These are phyloP conservation scores for Anguilla megastoma DNA, from an alignment of 2,797 vertebrate species.

Conservation along the genomic window DNA sequence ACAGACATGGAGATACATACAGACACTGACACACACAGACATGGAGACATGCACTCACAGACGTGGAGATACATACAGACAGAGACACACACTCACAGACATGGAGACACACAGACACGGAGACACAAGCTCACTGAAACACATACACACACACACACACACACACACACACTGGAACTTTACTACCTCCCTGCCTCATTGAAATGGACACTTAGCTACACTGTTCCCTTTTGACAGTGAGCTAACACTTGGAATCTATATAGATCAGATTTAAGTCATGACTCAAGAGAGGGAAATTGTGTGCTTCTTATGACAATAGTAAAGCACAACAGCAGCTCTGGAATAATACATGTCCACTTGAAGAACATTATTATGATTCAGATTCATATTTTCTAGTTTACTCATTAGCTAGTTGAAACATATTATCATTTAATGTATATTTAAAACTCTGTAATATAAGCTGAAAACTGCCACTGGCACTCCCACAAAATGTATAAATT, in stretches of 20 bases:
- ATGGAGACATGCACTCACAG: neutral
- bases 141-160: neutral
- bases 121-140: neutral
- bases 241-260: neutral
- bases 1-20: neutral
- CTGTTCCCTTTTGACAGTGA: constrained; percentile 22
- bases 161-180: neutral
- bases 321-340: neutral
- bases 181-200: neutral
- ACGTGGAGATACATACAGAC: neutral
- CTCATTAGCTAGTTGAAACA: neutral
- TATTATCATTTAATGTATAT: neutral
- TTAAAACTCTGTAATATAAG: neutral
- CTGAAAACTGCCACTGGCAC: neutral
- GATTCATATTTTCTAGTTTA: no score
- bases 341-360: neutral
- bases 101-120: neutral
- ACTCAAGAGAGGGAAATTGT: neutral
- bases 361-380: no score
- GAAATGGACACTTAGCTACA: neutral
- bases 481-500: neutral
- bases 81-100: neutral
- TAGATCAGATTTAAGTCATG: neutral
- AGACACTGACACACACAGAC: neutral
- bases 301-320: neutral